Base-by-base conservation (phyloP, 2,797 vertebrate species). In the Thunnus albacares region DNA sequence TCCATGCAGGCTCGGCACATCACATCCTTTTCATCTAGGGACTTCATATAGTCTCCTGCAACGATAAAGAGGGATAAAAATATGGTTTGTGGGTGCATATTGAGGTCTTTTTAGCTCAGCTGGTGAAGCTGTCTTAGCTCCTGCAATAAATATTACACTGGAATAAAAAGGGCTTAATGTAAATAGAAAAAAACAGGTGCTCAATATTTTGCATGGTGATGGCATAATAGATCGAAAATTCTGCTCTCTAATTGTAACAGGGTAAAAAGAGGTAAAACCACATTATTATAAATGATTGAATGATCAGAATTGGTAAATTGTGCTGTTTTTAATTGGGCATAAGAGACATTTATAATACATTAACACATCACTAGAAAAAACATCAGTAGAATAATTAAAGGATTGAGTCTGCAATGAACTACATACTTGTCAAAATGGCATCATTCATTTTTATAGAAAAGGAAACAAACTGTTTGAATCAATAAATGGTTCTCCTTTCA, bases 61-160 rank as follows among this genome's bases (percentile, higher is more conserved):
- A 80, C 76, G 84, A 81, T 84, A 63, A 83, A 84, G 56, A 79
- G 64, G 71, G 58, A 74, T 80, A 62, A 67, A 83, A 80, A 67
- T 61, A 73, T 63, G 67, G 70, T 80, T 78, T 66, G 74, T 57
- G 69, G 77, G 63, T 67, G 67, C 75, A 79, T 64, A 75, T 26
- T 70, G 28, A 78, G 65, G 75, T 81, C 66, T 73, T 17, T 71
- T 71, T 60, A 84, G 66, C 65, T 79, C 65, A 77, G 65, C 60
- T 75, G 49, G 20, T 58, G 75, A 80, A 63, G 61, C 53, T 0
- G 28, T 80, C 68, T 83, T 61, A 53, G 64, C 84, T 79, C 64
- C 56, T 72, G 72, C 60, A 56, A 68, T 71, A 75, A 79, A 80
- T 22, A 55, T 80, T 80, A 52, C 59, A 71, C 33, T 24, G 45